Percentiles rank a stretch among this genome's conserved stretches.
phyloP scores from a whole-genome alignment of 2,888 invertebrate genomes.

The Drosophila subquinaria region DNA sequence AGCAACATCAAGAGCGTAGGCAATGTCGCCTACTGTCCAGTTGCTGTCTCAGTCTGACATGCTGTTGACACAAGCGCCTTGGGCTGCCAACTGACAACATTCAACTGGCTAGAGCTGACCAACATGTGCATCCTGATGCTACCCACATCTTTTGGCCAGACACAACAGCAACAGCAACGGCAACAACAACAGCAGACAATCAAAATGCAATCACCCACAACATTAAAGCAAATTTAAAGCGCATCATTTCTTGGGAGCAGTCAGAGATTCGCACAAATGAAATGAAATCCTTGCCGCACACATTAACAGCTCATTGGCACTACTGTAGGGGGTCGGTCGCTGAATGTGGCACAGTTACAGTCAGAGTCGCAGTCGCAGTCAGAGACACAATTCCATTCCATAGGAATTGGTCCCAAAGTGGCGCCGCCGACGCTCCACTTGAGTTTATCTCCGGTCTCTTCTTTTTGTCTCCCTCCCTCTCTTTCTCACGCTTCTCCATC shows the following conservation, averaged over 20 bases:
- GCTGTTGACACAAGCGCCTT: constrained; percentile 83
- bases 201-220: constrained; percentile 82
- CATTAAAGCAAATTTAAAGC: constrained; percentile 75
- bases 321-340: constrained; percentile 84
- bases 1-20: constrained; percentile 51
- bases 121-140: constrained; percentile 60
- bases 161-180: constrained; percentile 4
- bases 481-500: constrained; percentile 35
- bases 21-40: constrained; percentile 74
- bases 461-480: constrained; percentile 13
- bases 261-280: constrained; percentile 58
- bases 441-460: constrained; percentile 24
- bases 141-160: constrained; percentile 58
- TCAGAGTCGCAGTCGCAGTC: constrained; percentile 8
- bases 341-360: constrained; percentile 42
- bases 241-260: constrained; percentile 43
- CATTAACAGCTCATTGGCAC: constrained; percentile 84
- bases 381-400: constrained; percentile 16
- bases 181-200: constrained; percentile 47
- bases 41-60: constrained; percentile 77
- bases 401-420: constrained; percentile 61
- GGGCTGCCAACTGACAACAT: constrained; percentile 62
- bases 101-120: constrained; percentile 22
- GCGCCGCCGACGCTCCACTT: constrained; percentile 76
- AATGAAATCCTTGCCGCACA: constrained; percentile 78